These are phyloP conservation scores for Monopterus albus DNA, from an alignment of 2,113 vertebrate genomes.

Conservation along the genomic window DNA sequence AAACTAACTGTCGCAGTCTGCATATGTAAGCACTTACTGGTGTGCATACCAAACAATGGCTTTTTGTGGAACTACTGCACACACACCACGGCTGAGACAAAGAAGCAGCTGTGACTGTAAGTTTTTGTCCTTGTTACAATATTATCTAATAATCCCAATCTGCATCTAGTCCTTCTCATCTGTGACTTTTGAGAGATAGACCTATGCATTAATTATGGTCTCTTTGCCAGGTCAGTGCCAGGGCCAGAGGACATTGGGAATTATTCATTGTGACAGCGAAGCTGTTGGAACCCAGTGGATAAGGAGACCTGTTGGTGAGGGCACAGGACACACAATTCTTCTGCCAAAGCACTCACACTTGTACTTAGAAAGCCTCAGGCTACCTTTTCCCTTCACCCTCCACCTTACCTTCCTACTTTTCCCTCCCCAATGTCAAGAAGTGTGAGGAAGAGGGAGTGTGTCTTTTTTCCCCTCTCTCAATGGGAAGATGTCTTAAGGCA, in stretches of 20 bases:
- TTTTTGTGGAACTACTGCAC: constrained; percentile 6
- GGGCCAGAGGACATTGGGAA: constrained; percentile 70
- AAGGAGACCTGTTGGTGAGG: constrained; percentile 69
- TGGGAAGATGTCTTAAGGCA: constrained; percentile 58
- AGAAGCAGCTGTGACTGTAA: constrained; percentile 10
- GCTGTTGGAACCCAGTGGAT: constrained; percentile 49
- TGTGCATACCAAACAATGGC: constrained; percentile 60
- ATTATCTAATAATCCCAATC: constrained; percentile 65
- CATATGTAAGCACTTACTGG: constrained; percentile 54
- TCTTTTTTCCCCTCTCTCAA: constrained; percentile 53
- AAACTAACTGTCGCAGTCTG: constrained; percentile 57
- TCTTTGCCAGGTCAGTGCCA: constrained; percentile 64
- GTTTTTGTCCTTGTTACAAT: constrained; percentile 49
- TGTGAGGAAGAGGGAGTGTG: constrained; percentile 29
- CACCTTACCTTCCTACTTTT: constrained; percentile 24
- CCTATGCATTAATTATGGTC: constrained; percentile 72
- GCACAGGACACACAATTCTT: constrained; percentile 34
- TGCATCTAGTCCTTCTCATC: constrained; percentile 46
- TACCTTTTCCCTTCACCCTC: constrained; percentile 23
- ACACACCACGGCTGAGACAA: constrained; percentile 15
- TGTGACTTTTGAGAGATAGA: constrained; percentile 26
- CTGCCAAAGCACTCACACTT: constrained; percentile 47
- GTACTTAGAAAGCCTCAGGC: constrained; percentile 26
- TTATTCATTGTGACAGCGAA: constrained; percentile 76
- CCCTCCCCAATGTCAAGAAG: constrained; percentile 65